A percentile compares a stretch with the other conserved stretches of the same genome.
These are phyloP conservation scores for Eugnorisma glareosa DNA, from an alignment of 2,888 invertebrate genomes.

Conservation along the genomic window DNA sequence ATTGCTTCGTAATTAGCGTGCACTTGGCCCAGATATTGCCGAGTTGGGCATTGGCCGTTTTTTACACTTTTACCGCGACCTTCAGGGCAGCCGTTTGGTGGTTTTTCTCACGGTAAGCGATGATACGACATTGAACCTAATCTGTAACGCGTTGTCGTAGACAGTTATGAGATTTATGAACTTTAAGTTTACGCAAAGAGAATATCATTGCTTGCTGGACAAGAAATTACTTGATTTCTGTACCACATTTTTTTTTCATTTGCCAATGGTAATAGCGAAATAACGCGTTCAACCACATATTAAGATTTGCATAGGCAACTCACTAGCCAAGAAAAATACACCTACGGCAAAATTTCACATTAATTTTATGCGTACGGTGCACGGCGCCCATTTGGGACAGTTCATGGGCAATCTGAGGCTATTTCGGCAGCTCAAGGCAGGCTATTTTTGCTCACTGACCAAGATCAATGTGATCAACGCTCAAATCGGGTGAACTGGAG, in stretches of 20 bases:
- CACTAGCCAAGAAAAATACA: constrained; percentile 17
- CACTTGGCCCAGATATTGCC: constrained; percentile 75
- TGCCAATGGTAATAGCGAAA: constrained; percentile 10
- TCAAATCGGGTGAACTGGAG: constrained; percentile 59
- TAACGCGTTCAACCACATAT: constrained; percentile 1
- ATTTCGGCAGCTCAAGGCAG: constrained; percentile 55
- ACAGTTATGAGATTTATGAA: constrained; percentile 23
- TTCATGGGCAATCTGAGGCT: constrained; percentile 51
- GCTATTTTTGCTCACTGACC: constrained; percentile 48
- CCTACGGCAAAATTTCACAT: constrained; percentile 8
- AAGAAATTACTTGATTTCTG: background rate
- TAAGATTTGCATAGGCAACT: constrained; percentile 30
- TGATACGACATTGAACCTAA: constrained; percentile 74
- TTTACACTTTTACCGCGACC: constrained; percentile 84
- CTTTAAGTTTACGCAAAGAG: background rate
- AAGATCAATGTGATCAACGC: constrained; percentile 57
- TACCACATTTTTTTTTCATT: background rate
- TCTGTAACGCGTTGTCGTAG: constrained; percentile 51
- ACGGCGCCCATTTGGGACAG: constrained; percentile 17
- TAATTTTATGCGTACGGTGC: background rate
- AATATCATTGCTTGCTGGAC: background rate
- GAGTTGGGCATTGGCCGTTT: constrained; percentile 72
- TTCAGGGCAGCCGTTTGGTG: constrained; percentile 67
- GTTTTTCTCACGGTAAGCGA: constrained; percentile 75
- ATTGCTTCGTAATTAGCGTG: constrained; percentile 64